A percentile compares a stretch with the other conserved stretches of the same genome.
These are phyloP conservation scores for Clarias batrachus DNA, from an alignment of 2,113 vertebrate species.

Conservation along the genomic window DNA sequence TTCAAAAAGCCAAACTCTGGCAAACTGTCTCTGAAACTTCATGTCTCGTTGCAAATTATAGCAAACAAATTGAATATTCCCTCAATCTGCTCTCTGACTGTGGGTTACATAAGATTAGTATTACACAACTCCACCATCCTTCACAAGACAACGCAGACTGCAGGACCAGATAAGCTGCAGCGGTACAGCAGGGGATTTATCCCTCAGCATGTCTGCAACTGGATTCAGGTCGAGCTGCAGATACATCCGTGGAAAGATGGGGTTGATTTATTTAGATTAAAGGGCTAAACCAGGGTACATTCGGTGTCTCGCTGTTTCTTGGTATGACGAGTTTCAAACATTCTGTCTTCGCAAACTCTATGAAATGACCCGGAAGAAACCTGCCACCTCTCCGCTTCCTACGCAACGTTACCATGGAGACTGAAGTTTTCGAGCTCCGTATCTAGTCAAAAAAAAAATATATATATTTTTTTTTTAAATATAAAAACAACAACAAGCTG, in stretches of 20 bases:
- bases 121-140: slow-evolving; percentile 23
- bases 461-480: too few relatives aligned
- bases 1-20: slow-evolving; percentile 5
- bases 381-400: slow-evolving; percentile 39
- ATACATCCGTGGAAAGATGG: neutral
- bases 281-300: neutral
- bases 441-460: slow-evolving; percentile 68
- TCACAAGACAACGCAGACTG: slow-evolving; percentile 13
- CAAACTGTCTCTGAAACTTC: neutral
- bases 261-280: slow-evolving; percentile 5
- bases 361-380: slow-evolving; percentile 44
- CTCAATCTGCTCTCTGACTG: slow-evolving; percentile 34
- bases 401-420: slow-evolving; percentile 68
- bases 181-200: neutral
- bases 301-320: neutral
- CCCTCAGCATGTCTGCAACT: neutral
- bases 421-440: slow-evolving; percentile 65
- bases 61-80: slow-evolving; percentile 29
- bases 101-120: slow-evolving; percentile 36
- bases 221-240: neutral
- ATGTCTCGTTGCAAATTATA: slow-evolving; percentile 5
- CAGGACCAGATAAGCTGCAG: slow-evolving; percentile 22
- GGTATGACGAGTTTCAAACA: slow-evolving; percentile 33
- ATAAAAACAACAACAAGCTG: slow-evolving; percentile 54
- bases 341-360: slow-evolving; percentile 34